phyloP scores from a whole-genome alignment of 1,140 invertebrate genomes.

The Cherax destructor region DNA sequence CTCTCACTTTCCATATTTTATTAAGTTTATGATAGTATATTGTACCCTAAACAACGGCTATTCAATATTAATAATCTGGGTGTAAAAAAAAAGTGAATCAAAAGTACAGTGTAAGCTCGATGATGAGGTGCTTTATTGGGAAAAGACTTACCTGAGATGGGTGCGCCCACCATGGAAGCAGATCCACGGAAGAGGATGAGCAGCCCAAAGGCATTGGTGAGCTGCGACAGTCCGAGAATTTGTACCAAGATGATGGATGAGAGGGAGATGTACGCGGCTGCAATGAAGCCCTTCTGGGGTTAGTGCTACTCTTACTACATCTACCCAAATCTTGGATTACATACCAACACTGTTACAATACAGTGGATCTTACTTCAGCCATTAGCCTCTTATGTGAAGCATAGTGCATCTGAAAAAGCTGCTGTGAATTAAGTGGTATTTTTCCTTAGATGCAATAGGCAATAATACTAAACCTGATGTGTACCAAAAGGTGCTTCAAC shows the following conservation, averaged over 20 bases:
- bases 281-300: slow-evolving; percentile 64
- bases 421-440: neutral
- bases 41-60: too few species aligned
- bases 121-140: slow-evolving; percentile 8
- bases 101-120: too few species aligned
- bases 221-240: slow-evolving; percentile 93
- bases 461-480: neutral
- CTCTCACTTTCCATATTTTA: too few species aligned
- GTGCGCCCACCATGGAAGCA: slow-evolving; percentile 87
- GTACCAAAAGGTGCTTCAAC: neutral
- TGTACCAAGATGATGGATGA: slow-evolving; percentile 99
- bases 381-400: slow-evolving; percentile 15
- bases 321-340: neutral
- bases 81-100: neutral
- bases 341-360: neutral
- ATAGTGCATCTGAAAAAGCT: slow-evolving; percentile 30
- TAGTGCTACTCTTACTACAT: slow-evolving; percentile 27
- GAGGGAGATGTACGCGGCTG: slow-evolving; percentile 95
- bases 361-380: neutral
- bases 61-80: too few species aligned
- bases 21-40: too few species aligned
- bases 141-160: slow-evolving; percentile 79
- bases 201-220: slow-evolving; percentile 97
- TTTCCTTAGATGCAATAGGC: neutral
- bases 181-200: slow-evolving; percentile 95